A percentile compares a stretch with the other conserved stretches of the same genome.
Evolutionary conservation across 2,888 invertebrate genomes (phyloP).

Genomic region (Tuta absoluta): DNA sequence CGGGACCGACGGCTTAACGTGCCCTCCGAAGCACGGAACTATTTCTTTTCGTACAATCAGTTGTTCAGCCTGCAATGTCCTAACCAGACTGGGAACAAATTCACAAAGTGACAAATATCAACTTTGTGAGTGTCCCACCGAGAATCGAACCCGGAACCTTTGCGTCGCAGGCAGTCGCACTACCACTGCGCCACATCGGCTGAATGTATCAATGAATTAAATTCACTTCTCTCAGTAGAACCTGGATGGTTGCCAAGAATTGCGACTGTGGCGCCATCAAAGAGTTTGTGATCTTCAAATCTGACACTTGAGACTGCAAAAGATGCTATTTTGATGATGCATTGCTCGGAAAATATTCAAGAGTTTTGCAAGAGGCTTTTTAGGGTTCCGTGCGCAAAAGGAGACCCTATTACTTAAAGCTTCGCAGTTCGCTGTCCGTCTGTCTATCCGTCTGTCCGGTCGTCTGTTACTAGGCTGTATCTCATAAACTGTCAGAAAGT

Average conservation of each 20-base stretch:
- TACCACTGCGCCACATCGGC: neutral
- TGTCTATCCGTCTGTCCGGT: too few species aligned
- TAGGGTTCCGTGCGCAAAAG: too few species aligned
- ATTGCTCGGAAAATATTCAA: neutral
- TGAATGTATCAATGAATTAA: too few species aligned
- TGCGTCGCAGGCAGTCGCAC: too few species aligned
- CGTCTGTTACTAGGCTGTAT: too few species aligned
- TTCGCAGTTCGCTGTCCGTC: too few species aligned
- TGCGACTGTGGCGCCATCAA: neutral
- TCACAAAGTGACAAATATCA: conserved; percentile 1
- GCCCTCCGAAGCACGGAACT: too few species aligned
- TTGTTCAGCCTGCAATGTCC: neutral
- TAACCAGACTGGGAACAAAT: conserved; percentile 1
- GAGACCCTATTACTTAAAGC: too few species aligned
- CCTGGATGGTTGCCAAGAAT: neutral
- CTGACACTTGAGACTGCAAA: neutral
- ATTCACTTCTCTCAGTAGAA: neutral
- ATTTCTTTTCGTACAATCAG: too few species aligned
- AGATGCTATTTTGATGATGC: neutral
- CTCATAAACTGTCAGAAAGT: too few species aligned
- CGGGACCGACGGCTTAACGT: too few species aligned
- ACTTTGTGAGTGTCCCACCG: neutral
- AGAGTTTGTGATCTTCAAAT: neutral
- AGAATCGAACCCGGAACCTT: neutral
- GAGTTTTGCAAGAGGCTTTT: neutral